Base-by-base conservation (phyloP, 2,113 vertebrate genomes). In the Machaerirhynchus nigripectus region DNA sequence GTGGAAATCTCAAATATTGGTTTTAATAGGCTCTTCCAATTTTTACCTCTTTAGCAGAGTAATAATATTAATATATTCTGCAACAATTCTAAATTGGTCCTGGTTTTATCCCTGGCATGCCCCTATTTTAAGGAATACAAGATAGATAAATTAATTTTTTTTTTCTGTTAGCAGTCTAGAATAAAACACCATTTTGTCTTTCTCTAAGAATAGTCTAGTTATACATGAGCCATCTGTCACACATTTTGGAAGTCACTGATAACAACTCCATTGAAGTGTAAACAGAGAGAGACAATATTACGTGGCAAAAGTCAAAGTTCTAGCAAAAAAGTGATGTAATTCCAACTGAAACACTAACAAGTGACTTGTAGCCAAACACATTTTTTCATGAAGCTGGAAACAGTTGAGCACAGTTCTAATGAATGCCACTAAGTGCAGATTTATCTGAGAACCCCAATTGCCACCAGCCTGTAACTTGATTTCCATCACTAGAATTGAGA, bases 1-100 rank as follows among this genome's bases (percentile, higher is more conserved):
- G 84, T 46, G 49, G 57, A 97, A 78, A 74, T 93, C 74, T 97
- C 76, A 97, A 63, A 79, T 31, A 55, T 11, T 70, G 60, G 21
- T 97, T 89, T 89, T 49, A 73, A 49, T 49, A 89, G 79, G 26
- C 24, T 83, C 12, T 63, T 84, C 57, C 63, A 60, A 37, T 40
- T 50, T 75, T 33, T 59, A 37, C 17, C 27, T 55, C 17, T 77
- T 90, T 55, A 83, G 71, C 42, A 84, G 31, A 93, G 69, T 28
- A 88, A 83, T 59, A 56, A 24, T 39, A 78, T 56, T 87, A 76
- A 74, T 31, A 46, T 50, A 23, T 28, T 77, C 56, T 87, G 75
- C 63, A 85, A 73, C 23, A 68, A 81, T 53, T 78, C 42, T 82
- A n/a, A 84, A 87, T 31, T 67, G 7, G 20, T 64, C 15, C 33